Percentiles rank a stretch among this genome's conserved stretches.
These are phyloP conservation scores for Selene dorsalis DNA, from an alignment of 2,797 vertebrate species.

Conservation along the genomic window DNA sequence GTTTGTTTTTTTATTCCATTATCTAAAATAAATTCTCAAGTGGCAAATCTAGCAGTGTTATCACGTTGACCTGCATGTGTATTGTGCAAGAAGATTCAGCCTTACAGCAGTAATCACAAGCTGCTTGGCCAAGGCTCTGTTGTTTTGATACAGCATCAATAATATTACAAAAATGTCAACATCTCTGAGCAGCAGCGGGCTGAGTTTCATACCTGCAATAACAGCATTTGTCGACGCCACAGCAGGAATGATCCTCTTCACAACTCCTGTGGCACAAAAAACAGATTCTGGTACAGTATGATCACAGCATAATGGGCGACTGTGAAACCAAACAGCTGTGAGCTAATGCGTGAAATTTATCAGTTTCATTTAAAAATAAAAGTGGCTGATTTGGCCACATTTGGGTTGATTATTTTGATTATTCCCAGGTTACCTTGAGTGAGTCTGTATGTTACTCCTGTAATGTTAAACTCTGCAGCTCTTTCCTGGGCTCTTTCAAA, in stretches of 20 bases:
- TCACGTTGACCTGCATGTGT: background rate
- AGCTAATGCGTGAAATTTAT: background rate
- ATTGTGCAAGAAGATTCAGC: background rate
- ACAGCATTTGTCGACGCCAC: constrained; percentile 98
- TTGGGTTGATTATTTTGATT: background rate
- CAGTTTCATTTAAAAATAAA: background rate
- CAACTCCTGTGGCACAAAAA: constrained; percentile 86
- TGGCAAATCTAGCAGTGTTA: background rate
- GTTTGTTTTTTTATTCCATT: too few relatives aligned
- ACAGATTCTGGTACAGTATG: background rate
- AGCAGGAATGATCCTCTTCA: constrained; percentile 97
- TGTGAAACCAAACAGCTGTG: background rate
- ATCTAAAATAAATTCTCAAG: background rate
- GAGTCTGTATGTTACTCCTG: constrained; percentile 94
- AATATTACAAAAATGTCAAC: background rate
- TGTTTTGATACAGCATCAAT: background rate
- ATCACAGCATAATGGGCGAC: background rate
- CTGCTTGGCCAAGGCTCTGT: background rate
- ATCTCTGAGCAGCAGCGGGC: background rate
- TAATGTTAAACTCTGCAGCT: constrained; percentile 93
- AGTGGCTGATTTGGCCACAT: background rate
- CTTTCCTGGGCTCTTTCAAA: constrained; percentile 91
- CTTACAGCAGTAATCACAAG: background rate
- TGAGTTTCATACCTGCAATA: constrained; percentile 89
- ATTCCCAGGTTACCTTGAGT: constrained; percentile 89